Evolutionary conservation across 1,140 invertebrate species (phyloP).

Genomic region (Himalopsyche phryganea): DNA sequence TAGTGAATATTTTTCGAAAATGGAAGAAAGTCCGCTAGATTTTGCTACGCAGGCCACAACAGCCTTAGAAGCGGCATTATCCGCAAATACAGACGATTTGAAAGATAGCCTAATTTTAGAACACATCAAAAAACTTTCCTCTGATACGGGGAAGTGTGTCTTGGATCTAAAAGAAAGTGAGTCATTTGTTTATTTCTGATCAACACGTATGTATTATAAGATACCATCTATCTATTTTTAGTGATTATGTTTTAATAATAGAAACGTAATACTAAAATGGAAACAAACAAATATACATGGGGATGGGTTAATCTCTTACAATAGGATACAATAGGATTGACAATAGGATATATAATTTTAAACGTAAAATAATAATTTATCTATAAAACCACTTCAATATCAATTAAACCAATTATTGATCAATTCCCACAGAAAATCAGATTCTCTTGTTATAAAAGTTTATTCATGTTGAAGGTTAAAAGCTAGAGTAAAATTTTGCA

Average conservation of each 20-base stretch:
- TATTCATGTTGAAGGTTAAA: too few relatives aligned
- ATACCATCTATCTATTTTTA: not conserved
- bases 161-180: conserved; percentile 50
- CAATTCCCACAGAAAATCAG: too few relatives aligned
- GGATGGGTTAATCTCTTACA: not conserved
- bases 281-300: not conserved
- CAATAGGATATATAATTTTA: not conserved
- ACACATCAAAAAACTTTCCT: conserved; percentile 49
- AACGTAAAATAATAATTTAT: too few relatives aligned
- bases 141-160: conserved; percentile 32
- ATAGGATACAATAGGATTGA: not conserved
- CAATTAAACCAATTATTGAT: too few relatives aligned
- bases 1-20: conserved; percentile 27
- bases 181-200: conserved; percentile 5
- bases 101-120: conserved; percentile 40
- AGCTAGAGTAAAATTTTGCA: too few relatives aligned
- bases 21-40: conserved; percentile 47
- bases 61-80: conserved; percentile 43
- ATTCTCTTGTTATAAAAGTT: too few relatives aligned
- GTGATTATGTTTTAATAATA: not conserved
- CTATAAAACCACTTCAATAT: too few relatives aligned
- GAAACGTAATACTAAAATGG: not conserved
- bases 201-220: not conserved
- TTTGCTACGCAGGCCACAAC: conserved; percentile 46
- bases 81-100: conserved; percentile 36